Base-by-base conservation (phyloP, 2,113 vertebrate species). In the Bufo gargarizans region DNA sequence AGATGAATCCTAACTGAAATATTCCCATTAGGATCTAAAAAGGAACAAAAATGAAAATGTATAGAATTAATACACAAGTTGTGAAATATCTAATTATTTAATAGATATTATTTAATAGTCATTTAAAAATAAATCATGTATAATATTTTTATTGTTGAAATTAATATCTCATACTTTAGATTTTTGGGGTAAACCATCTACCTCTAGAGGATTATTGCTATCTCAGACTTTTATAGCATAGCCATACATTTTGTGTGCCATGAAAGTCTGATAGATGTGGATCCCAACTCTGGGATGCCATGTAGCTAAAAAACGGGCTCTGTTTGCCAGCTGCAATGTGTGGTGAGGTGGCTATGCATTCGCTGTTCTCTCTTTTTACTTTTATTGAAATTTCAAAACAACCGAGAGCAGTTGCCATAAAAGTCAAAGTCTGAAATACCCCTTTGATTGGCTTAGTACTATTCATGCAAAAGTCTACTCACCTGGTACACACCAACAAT, bases 401-500 rank as follows among this genome's bases (percentile, higher is more conserved):
- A 1, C 33, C 33, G 33, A 33, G 33, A 33, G 33, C 33, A 33
- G 33, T 33, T 33, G 33, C 33, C 33, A 33, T 33, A 33, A 33
- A 33, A 33, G 33, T 33, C 33, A 33, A 33, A 33, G 33, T 33
- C 33, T 33, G 1, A 33, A 33, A 33, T 33, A 33, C 33, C 33
- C 33, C 33, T 33, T 33, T 33, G 33, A 33, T 33, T 33, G 33
- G 33, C 33, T 33, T 33, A 33, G 33, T 33, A 33, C 13, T 71
- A 4, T 71, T 74, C 17, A 47, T 17, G 3, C 69, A 43, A 72
- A 47, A 47, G 43, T 74, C 71, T 74, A 47, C 61, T 67, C 92
- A 94, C 94, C 93, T 94, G 93, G 83, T 93, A 94, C 43, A 94
- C 59, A 0, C 92, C 91, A 0, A 92, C 92, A 84, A 94, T 89